Evolutionary conservation across 2,113 vertebrate species (phyloP).

Genomic region (Oplegnathus fasciatus): DNA sequence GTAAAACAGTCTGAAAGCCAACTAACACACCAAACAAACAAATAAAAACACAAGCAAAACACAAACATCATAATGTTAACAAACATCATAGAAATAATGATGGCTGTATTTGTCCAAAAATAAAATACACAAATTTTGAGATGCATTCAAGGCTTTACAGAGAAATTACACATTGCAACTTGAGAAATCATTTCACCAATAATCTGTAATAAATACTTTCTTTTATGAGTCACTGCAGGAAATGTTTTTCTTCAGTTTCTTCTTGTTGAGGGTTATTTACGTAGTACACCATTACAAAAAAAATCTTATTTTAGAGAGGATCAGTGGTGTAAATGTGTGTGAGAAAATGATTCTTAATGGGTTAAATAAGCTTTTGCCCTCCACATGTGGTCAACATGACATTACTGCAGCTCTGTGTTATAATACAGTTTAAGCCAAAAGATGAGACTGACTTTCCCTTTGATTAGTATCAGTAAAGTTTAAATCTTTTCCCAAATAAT

Average conservation of each 20-base stretch:
- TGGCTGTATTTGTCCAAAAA: not conserved
- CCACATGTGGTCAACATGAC: slow-evolving; percentile 5
- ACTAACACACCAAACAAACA: slow-evolving; percentile 30
- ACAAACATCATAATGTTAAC: slow-evolving; percentile 37
- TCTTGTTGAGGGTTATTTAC: not conserved
- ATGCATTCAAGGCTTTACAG: slow-evolving; percentile 34
- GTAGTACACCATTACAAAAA: not conserved
- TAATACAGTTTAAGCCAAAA: not conserved
- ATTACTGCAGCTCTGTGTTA: not conserved
- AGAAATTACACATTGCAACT: slow-evolving; percentile 8
- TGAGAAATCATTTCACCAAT: slow-evolving; percentile 9
- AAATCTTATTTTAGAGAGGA: not conserved
- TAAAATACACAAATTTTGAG: slow-evolving; percentile 18
- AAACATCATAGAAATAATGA: slow-evolving; percentile 44
- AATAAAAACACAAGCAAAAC: slow-evolving; percentile 21
- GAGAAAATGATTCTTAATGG: slow-evolving; percentile 3
- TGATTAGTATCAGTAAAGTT: not conserved
- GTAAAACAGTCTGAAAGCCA: slow-evolving; percentile 24
- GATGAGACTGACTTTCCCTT: slow-evolving; percentile 2
- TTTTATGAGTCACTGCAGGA: slow-evolving; percentile 25
- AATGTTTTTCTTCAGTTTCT: not conserved
- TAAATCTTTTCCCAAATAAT: not conserved
- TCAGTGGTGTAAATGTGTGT: slow-evolving; percentile 25
- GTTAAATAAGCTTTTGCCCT: not conserved
- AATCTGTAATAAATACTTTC: not conserved